These are phyloP conservation scores for Drosophila jambulina DNA, from an alignment of 1,140 invertebrate genomes.

Conservation along the genomic window DNA sequence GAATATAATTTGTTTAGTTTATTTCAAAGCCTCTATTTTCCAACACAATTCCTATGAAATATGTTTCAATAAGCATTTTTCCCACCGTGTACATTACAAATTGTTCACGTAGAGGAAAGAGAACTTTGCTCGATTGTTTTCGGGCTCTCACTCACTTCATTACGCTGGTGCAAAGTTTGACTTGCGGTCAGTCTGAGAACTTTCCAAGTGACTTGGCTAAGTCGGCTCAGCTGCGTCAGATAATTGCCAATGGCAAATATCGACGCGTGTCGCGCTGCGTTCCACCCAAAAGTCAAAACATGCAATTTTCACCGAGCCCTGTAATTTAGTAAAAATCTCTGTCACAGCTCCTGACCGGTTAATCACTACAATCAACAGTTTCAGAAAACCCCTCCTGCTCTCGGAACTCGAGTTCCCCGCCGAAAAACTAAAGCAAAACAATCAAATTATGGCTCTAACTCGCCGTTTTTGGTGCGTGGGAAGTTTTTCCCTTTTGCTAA, in stretches of 20 bases:
- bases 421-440: conserved; percentile 52
- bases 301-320: conserved; percentile 69
- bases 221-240: conserved; percentile 65
- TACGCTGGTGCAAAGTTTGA: conserved; percentile 36
- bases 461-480: conserved; percentile 34
- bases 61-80: neutral
- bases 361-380: conserved; percentile 84
- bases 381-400: conserved; percentile 13
- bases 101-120: conserved; percentile 3
- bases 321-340: conserved; percentile 64
- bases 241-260: conserved; percentile 46
- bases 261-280: conserved; percentile 53
- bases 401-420: conserved; percentile 1
- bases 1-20: neutral
- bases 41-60: neutral
- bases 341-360: conserved; percentile 58
- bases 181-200: conserved; percentile 57
- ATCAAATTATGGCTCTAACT: conserved; percentile 71
- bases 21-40: neutral
- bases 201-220: conserved; percentile 78
- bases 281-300: conserved; percentile 67
- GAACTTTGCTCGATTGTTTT: conserved; percentile 55
- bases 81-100: neutral
- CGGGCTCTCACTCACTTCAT: conserved; percentile 59
- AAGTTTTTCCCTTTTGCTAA: conserved; percentile 36